Percentiles rank a stretch among this genome's conserved stretches.
Conservation (phyloP, 2,888 invertebrate species). For the Shargacucullia verbasci region DNA sequence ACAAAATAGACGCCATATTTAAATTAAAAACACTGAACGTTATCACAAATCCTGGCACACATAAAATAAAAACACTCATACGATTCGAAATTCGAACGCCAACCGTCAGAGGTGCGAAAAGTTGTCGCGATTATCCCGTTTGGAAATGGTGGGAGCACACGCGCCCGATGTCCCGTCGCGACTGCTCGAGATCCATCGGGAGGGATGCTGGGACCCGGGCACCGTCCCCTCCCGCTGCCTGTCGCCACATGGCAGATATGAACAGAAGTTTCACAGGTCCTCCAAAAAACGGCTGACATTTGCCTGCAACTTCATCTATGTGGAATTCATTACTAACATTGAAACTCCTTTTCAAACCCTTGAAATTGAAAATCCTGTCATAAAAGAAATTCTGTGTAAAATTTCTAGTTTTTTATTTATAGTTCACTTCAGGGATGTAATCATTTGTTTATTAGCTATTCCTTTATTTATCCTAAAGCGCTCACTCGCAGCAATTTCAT, state of each 20-base stretch:
- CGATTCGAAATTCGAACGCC: slow-evolving; percentile 40
- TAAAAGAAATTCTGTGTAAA: too few relatives aligned
- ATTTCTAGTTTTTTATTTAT: too few relatives aligned
- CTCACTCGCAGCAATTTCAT: too few relatives aligned
- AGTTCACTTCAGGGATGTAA: too few relatives aligned
- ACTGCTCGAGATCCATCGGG: slow-evolving; percentile 65
- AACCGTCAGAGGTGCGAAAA: slow-evolving; percentile 57
- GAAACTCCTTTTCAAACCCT: too few relatives aligned
- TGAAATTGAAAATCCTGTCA: too few relatives aligned
- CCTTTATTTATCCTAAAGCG: too few relatives aligned
- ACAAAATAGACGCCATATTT: neutral
- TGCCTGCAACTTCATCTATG: too few relatives aligned
- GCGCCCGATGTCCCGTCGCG: slow-evolving; percentile 58
- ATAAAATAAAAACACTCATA: slow-evolving; percentile 26
- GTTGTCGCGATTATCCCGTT: slow-evolving; percentile 61
- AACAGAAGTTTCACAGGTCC: slow-evolving; percentile 27
- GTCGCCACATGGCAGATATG: slow-evolving; percentile 9
- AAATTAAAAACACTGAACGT: slow-evolving; percentile 10
- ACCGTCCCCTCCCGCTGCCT: slow-evolving; percentile 50
- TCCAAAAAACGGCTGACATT: too few relatives aligned
- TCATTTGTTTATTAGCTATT: too few relatives aligned
- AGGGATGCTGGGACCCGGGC: slow-evolving; percentile 55
- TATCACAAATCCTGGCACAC: slow-evolving; percentile 32
- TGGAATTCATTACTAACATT: too few relatives aligned
- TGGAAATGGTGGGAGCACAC: slow-evolving; percentile 46